Percentiles rank a stretch among this genome's conserved stretches.
Evolutionary conservation across 1,140 invertebrate species (phyloP).

Genomic region (Drepana arcuata): DNA sequence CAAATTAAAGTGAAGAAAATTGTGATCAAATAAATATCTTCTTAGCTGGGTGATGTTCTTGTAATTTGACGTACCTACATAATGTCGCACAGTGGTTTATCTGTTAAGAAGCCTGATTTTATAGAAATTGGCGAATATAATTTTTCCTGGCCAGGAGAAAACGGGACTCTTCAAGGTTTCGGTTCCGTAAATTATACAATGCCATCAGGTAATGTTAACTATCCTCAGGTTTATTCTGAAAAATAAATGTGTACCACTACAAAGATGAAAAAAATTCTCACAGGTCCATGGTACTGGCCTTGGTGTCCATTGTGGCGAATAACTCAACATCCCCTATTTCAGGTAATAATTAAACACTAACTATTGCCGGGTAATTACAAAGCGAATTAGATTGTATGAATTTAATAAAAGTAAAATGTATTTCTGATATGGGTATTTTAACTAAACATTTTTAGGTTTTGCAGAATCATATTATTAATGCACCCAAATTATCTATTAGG

Average conservation of each 20-base stretch:
- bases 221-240: too few relatives aligned
- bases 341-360: too few relatives aligned
- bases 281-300: constrained; percentile 74
- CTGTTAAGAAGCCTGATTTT: constrained; percentile 40
- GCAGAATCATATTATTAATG: too few relatives aligned
- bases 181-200: constrained; percentile 60
- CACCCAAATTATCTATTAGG: too few relatives aligned
- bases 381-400: background rate
- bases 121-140: constrained; percentile 59
- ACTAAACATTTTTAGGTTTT: too few relatives aligned
- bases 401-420: too few relatives aligned
- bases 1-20: background rate
- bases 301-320: constrained; percentile 78
- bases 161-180: constrained; percentile 56
- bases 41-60: too few relatives aligned
- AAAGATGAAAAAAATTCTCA: background rate
- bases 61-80: background rate
- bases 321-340: constrained; percentile 79
- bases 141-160: constrained; percentile 64
- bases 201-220: constrained; percentile 43
- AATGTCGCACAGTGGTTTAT: constrained; percentile 43
- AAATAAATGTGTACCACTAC: background rate
- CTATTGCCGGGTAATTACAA: constrained; percentile 2
- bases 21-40: background rate
- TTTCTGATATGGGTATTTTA: too few relatives aligned